Evolutionary conservation across 2,888 invertebrate genomes (phyloP), one percentile per base, ranked within the genome.

Genomic region (Petrophora chlorosata): DNA sequence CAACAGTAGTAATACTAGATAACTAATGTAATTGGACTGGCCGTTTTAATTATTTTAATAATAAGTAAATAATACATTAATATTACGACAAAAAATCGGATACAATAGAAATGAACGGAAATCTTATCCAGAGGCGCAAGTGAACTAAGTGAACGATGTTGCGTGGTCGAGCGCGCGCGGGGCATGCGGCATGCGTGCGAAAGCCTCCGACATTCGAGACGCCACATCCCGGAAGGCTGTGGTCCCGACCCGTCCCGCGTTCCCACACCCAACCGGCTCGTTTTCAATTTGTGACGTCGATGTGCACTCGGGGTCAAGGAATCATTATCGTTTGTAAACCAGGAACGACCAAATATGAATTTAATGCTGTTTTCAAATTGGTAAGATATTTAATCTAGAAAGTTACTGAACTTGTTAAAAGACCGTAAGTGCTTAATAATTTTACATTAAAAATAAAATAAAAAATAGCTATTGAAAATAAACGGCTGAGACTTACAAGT

Each of bases 211-310:
- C 79, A 85, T 72, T 71, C 72, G 85, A 85, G 76, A 74, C 84
- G 75, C 84, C 79, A 90, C 90, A 90, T 91, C 91, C 91, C 90
- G 90, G 91, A 91, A 86, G 81, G 76, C 70, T 89, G 84, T 66
- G 84, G 83, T 79, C 65, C 65, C 59, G 59, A 60, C 77, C 81
- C 82, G 83, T 79, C 65, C 65, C 59, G 59, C 61, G 78, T 82
- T 82, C 79, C 79, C 82, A 82, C 82, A 77, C 64, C 59, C 58
- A 30, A 54, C 43, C 53, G 53, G 26, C 42, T 42, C 42, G 48
- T 36, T 56, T 57, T 53, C 23, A 47, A 63, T 59, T 54, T 56
- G 58, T 54, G 56, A 55, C 49, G 46, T 47, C 46, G 43, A 25
- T 33, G 41, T 43, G 59, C 49, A 50, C 56, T 40, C 53, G 39